These are phyloP conservation scores for Antheraea assamensis DNA, from an alignment of 2,888 invertebrate species.

Conservation along the genomic window DNA sequence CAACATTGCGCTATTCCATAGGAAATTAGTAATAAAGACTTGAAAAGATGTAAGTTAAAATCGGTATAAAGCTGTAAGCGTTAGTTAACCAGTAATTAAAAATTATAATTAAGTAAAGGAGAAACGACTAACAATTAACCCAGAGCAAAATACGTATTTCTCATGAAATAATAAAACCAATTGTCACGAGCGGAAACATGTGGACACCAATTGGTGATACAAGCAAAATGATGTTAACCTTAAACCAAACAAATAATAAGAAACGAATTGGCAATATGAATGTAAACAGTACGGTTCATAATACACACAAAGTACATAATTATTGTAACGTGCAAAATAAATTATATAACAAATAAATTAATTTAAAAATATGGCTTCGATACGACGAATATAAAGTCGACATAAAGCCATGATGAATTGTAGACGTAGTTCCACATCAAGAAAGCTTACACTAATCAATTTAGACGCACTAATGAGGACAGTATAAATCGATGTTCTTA, in stretches of 20 bases:
- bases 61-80: too few species aligned
- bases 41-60: too few species aligned
- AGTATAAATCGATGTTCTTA: slow-evolving; percentile 76
- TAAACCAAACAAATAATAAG: background rate
- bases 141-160: too few species aligned
- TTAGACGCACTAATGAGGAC: slow-evolving; percentile 75
- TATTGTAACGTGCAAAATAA: background rate
- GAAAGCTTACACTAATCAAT: slow-evolving; percentile 68
- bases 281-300: background rate
- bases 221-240: background rate
- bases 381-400: slow-evolving; percentile 4
- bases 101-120: too few species aligned
- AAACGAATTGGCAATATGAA: background rate
- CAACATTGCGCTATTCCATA: too few species aligned
- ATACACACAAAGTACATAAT: background rate
- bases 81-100: too few species aligned
- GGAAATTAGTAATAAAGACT: too few species aligned
- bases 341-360: background rate
- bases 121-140: too few species aligned
- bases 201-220: background rate
- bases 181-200: too few species aligned
- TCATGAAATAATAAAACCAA: too few species aligned
- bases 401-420: slow-evolving; percentile 3
- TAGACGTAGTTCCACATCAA: slow-evolving; percentile 34
- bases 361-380: background rate